Percentiles rank a stretch among this genome's conserved stretches.
Evolutionary conservation across 2,888 invertebrate species (phyloP).

Genomic region (Pollenia amentaria): DNA sequence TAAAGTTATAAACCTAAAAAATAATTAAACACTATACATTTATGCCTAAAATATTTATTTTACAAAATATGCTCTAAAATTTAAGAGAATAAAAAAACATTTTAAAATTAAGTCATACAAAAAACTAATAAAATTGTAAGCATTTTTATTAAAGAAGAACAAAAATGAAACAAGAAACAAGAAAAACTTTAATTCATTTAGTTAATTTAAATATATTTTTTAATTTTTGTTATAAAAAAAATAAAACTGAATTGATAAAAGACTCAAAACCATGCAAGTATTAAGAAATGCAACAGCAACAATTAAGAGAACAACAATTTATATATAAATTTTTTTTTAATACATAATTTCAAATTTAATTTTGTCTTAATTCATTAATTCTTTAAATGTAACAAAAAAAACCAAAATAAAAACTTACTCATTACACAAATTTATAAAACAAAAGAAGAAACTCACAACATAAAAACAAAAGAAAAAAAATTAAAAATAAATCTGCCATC

Average conservation of each 20-base stretch:
- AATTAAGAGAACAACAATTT: constrained; percentile 59
- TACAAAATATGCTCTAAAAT: constrained; percentile 72
- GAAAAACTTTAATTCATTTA: constrained; percentile 67
- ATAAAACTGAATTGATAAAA: constrained; percentile 79
- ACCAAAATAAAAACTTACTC: constrained; percentile 58
- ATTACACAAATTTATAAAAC: constrained; percentile 63
- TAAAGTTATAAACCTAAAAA: constrained; percentile 69
- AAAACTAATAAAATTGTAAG: constrained; percentile 73
- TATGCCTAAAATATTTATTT: constrained; percentile 75
- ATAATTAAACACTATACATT: constrained; percentile 69
- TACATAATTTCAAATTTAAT: constrained; percentile 37
- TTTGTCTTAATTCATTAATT: constrained; percentile 52
- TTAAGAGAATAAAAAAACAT: constrained; percentile 53
- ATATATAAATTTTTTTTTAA: constrained; percentile 49
- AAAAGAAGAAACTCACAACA: constrained; percentile 56
- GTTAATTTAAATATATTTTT: constrained; percentile 37
- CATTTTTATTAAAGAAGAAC: constrained; percentile 73
- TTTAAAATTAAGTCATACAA: constrained; percentile 64
- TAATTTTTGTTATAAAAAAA: constrained; percentile 51
- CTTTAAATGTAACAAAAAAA: constrained; percentile 68
- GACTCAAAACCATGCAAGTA: constrained; percentile 85
- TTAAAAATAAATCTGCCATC: constrained; percentile 67
- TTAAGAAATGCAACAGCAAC: constrained; percentile 76
- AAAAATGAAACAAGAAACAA: constrained; percentile 56
- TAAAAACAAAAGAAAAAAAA: not conserved